Evolutionary conservation across 2,888 invertebrate genomes (phyloP), one percentile per base, ranked within the genome.

Genomic region (Hoplodrina blanda): DNA sequence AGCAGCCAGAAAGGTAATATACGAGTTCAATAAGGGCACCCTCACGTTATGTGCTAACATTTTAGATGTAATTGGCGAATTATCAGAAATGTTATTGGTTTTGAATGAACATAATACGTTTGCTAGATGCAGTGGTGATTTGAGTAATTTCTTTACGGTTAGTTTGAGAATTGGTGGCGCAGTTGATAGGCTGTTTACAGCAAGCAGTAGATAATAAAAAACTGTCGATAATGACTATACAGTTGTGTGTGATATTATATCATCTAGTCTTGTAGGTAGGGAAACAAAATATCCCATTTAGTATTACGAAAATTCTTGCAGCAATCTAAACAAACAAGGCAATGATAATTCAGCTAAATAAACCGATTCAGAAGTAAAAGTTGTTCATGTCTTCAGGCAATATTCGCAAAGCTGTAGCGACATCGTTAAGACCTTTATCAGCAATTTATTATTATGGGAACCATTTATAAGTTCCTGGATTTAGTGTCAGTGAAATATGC

Each of bases 11-110:
- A 25, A 57, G 10, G 5, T 19, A 56, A 25, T 61, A 68, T 71
- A 73, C 6, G 50, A 62, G 76, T 69, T 73, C 82, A 57, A 62
- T 64, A 81, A 77, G 69, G 80, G 76, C 65, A 67, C 57, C 69
- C 69, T 69, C 62, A 63, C n/a, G 57, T n/a, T 78, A 61, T 62
- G 30, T 62, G 54, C 33, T 25, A 63, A 74, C 17, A 46, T 76
- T 69, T 54, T 52, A 57, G 11, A 59, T 52, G 50, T 66, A 68
- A 80, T 76, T 65, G 68, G 33, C 46, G 56, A 53, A 65, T 69
- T 63, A 69, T 53, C 46, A n/a, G 30, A 46, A 63, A 44, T 55
- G 61, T 44, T 71, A 62, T 61, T 68, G 46, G 56, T 63, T 70
- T 65, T 60, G 33, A 64, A 53, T 19, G 62, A 62, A 46, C 20